phyloP scores from a whole-genome alignment of 2,888 invertebrate species.

The Trisateles emortualis region DNA sequence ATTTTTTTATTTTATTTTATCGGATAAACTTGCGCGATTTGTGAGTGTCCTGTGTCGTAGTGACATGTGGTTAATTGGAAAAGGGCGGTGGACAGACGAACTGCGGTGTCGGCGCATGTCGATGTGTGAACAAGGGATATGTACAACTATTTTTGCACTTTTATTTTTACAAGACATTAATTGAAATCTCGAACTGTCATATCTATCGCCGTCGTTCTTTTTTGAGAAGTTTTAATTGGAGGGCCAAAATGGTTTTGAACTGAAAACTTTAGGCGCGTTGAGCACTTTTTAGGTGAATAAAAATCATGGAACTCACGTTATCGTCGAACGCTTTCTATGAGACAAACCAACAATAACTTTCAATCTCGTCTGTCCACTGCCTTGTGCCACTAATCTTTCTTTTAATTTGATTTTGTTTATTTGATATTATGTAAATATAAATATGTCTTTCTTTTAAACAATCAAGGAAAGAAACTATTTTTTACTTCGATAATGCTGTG shows the following conservation, averaged over 20 bases:
- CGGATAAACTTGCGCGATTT: slow-evolving; percentile 37
- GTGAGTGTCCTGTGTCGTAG: slow-evolving; percentile 48
- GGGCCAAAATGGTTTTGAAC: slow-evolving; percentile 6
- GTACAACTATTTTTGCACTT: slow-evolving; percentile 27
- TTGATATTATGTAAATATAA: too few species aligned
- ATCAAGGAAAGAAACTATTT: slow-evolving; percentile 16
- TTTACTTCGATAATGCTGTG: slow-evolving; percentile 22
- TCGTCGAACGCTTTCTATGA: too few species aligned
- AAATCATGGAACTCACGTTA: too few species aligned
- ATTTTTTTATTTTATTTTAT: slow-evolving; percentile 41
- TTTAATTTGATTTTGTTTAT: too few species aligned
- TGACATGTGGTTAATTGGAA: slow-evolving; percentile 66
- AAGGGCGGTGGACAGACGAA: slow-evolving; percentile 53
- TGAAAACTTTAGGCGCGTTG: too few species aligned
- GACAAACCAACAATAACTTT: too few species aligned
- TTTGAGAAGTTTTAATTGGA: slow-evolving; percentile 20
- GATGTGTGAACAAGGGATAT: slow-evolving; percentile 37
- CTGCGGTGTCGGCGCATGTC: slow-evolving; percentile 32
- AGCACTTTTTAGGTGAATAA: too few species aligned
- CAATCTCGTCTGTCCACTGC: too few species aligned
- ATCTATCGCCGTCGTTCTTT: slow-evolving; percentile 14
- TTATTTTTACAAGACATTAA: slow-evolving; percentile 47
- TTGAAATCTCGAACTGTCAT: slow-evolving; percentile 45
- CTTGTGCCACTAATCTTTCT: too few species aligned
- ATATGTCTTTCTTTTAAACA: too few species aligned